phyloP scores from a whole-genome alignment of 1,140 invertebrate genomes.

The Drosophila ananassae region DNA sequence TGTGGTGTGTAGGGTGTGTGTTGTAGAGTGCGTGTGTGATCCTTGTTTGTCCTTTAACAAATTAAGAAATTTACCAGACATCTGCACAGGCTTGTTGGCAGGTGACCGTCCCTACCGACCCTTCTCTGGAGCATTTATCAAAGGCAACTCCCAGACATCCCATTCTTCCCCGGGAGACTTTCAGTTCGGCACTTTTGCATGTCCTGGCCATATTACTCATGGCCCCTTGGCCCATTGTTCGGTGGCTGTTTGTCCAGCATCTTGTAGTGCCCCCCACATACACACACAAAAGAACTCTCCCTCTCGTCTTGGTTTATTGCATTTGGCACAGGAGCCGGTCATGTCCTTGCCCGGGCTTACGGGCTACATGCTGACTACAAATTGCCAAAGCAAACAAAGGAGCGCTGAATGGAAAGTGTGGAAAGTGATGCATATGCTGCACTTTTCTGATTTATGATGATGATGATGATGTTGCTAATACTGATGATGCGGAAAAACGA shows the following conservation, averaged over 20 bases:
- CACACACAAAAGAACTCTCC: constrained; percentile 22
- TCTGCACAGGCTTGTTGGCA: constrained; percentile 34
- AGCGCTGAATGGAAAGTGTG: constrained; percentile 55
- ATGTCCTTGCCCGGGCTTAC: constrained; percentile 8
- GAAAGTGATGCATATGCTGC: constrained; percentile 76
- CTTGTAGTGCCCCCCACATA: constrained; percentile 16
- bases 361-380: constrained; percentile 35
- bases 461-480: constrained; percentile 61
- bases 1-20: constrained; percentile 14
- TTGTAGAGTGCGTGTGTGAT: constrained; percentile 28
- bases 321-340: constrained; percentile 52
- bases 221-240: constrained; percentile 45
- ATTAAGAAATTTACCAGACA: constrained; percentile 70
- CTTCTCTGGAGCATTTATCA: constrained; percentile 61
- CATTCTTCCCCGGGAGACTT: not conserved
- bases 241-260: constrained; percentile 36
- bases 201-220: constrained; percentile 59
- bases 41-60: constrained; percentile 60
- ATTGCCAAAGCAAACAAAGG: constrained; percentile 59
- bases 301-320: constrained; percentile 58
- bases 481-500: constrained; percentile 34
- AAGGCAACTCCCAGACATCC: constrained; percentile 25
- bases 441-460: constrained; percentile 76
- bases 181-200: constrained; percentile 70
- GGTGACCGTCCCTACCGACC: constrained; percentile 48